Conservation (phyloP, 2,113 vertebrate species). For the Egretta garzetta region DNA sequence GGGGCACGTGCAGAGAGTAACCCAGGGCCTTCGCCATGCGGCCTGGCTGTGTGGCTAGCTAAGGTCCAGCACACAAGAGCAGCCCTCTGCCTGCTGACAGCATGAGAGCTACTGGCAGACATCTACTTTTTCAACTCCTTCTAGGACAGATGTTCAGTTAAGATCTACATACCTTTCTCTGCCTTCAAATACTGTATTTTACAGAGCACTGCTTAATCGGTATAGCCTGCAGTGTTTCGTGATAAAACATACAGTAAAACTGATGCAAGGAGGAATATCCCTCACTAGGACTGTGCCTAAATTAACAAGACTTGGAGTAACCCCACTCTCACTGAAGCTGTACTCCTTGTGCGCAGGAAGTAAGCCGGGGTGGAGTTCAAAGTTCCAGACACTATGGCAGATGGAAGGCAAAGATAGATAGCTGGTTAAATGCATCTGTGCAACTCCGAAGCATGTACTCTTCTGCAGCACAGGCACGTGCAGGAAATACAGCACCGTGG, state of each 20-base stretch:
- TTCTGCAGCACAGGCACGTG: not conserved
- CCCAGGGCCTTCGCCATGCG: not conserved
- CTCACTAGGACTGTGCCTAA: not conserved
- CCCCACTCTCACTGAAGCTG: not conserved
- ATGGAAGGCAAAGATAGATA: not conserved
- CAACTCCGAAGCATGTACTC: not conserved
- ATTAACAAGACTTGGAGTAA: not conserved
- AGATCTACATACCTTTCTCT: not conserved
- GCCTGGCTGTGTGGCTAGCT: not conserved
- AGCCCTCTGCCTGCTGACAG: not conserved
- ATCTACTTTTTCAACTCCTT: not conserved
- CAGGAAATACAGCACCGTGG: not conserved
- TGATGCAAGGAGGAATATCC: rapidly evolving
- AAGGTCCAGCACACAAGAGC: rapidly evolving
- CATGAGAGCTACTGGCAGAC: not conserved
- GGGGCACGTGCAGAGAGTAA: rapidly evolving
- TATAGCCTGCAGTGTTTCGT: rapidly evolving
- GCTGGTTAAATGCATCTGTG: not conserved
- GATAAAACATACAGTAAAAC: not conserved
- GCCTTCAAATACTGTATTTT: not conserved
- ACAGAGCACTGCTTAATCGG: not conserved
- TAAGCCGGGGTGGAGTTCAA: not conserved
- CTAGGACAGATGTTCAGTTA: not conserved
- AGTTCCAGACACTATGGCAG: not conserved
- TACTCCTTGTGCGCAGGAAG: not conserved